These are phyloP conservation scores for Colletes collaris DNA, from an alignment of 2,888 invertebrate species.

Conservation along the genomic window DNA sequence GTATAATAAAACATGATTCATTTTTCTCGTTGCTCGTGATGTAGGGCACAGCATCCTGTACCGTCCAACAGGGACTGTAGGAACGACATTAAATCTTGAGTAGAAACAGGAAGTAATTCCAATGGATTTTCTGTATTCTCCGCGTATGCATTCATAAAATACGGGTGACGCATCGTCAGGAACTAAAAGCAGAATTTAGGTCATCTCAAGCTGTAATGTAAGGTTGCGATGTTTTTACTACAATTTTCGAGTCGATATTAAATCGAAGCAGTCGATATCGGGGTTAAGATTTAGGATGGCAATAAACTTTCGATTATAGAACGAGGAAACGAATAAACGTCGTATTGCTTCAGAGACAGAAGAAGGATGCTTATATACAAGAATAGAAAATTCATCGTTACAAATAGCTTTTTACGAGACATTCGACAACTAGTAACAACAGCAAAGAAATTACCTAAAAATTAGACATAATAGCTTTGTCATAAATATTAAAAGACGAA, in stretches of 20 bases:
- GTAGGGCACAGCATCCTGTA: no score
- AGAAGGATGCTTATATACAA: not conserved
- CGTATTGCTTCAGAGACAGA: constrained; percentile 19
- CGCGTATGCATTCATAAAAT: not conserved
- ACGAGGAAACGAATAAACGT: constrained; percentile 34
- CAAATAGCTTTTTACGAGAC: no score
- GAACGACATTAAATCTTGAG: no score
- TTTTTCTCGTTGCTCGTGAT: no score
- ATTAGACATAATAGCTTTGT: no score
- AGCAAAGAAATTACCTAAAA: no score
- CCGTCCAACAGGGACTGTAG: no score
- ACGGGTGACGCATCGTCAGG: not conserved
- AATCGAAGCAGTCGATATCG: constrained; percentile 46
- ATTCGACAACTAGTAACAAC: no score
- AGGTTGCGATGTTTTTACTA: constrained; percentile 26
- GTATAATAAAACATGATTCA: no score
- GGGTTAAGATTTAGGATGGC: constrained; percentile 51
- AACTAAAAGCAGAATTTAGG: not conserved
- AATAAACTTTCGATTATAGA: constrained; percentile 59
- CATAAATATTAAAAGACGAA: no score
- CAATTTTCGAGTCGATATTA: constrained; percentile 45
- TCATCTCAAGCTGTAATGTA: not conserved
- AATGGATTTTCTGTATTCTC: not conserved
- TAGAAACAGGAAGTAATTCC: not conserved
- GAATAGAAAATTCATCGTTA: not conserved